Conservation (phyloP, 2,888 invertebrate genomes). For the Philereme transversata region DNA sequence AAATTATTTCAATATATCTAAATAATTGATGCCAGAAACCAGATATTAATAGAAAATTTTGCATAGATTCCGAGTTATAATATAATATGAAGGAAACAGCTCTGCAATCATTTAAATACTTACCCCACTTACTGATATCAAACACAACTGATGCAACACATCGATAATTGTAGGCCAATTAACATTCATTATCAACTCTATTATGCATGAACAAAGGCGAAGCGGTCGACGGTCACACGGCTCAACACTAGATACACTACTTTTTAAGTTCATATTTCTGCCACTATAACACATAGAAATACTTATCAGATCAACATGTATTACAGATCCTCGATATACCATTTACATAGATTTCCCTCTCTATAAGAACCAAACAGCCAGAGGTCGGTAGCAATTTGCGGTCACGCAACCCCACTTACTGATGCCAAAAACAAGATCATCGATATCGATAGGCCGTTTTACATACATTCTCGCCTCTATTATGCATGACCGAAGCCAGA, state of each 20-base stretch:
- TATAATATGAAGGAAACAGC: too few relatives aligned
- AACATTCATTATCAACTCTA: neutral
- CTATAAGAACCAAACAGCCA: neutral
- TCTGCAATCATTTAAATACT: too few relatives aligned
- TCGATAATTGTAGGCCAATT: neutral
- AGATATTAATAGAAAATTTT: too few relatives aligned
- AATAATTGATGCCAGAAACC: too few relatives aligned
- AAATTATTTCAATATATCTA: too few relatives aligned
- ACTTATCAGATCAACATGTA: too few relatives aligned
- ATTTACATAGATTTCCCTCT: too few relatives aligned
- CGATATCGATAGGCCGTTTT: conserved; percentile 33
- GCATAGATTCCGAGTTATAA: too few relatives aligned
- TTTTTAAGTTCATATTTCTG: too few relatives aligned
- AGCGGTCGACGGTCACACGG: neutral
- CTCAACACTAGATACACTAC: neutral
- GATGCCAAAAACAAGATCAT: conserved; percentile 15
- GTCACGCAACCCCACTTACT: neutral
- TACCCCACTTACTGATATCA: neutral
- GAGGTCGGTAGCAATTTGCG: neutral
- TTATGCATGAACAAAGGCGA: neutral
- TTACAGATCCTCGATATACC: too few relatives aligned
- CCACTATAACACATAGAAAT: too few relatives aligned
- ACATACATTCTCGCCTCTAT: conserved; percentile 4
- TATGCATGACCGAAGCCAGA: conserved; percentile 37
- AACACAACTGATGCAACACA: neutral